Evolutionary conservation across 2,797 vertebrate genomes (phyloP).

Genomic region (Melanogrammus aeglefinus): DNA sequence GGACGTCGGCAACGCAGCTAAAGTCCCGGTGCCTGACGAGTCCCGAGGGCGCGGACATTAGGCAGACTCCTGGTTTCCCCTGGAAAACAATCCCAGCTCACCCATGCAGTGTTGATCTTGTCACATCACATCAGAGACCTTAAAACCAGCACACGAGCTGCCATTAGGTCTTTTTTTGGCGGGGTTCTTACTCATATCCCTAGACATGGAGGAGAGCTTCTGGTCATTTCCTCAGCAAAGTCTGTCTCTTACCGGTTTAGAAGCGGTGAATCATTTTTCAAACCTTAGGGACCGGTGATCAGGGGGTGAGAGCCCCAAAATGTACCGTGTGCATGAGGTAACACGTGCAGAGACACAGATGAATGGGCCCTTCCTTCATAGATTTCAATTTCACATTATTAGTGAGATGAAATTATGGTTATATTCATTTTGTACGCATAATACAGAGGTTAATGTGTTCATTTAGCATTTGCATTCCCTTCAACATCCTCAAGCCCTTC

Average conservation of each 20-base stretch:
- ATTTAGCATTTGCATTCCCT: slow-evolving; percentile 14
- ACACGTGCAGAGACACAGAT: slow-evolving; percentile 17
- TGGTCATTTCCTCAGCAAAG: slow-evolving; percentile 25
- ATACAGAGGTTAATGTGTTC: slow-evolving; percentile 10
- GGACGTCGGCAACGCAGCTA: slow-evolving; percentile 32
- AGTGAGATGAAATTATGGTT: not conserved
- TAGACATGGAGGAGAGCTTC: slow-evolving; percentile 32
- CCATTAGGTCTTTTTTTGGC: slow-evolving; percentile 37
- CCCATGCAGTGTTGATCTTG: slow-evolving; percentile 42
- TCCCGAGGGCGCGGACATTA: slow-evolving; percentile 37
- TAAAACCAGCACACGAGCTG: slow-evolving; percentile 48
- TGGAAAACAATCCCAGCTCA: slow-evolving; percentile 26
- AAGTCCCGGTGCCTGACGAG: slow-evolving; percentile 25
- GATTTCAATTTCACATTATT: slow-evolving; percentile 22
- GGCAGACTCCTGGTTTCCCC: slow-evolving; percentile 31
- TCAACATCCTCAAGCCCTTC: slow-evolving; percentile 27
- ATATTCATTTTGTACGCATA: not conserved
- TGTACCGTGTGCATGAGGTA: slow-evolving; percentile 7
- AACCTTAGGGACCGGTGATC: slow-evolving; percentile 36
- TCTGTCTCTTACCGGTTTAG: slow-evolving; percentile 3
- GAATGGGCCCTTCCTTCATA: slow-evolving; percentile 14
- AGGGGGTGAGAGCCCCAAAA: slow-evolving; percentile 20
- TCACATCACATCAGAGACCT: slow-evolving; percentile 50
- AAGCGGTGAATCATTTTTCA: slow-evolving; percentile 21
- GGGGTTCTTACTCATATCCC: slow-evolving; percentile 44